Evolutionary conservation across 2,888 invertebrate species (phyloP), one percentile per base, ranked within the genome.

Genomic region (Panorpa germanica): DNA sequence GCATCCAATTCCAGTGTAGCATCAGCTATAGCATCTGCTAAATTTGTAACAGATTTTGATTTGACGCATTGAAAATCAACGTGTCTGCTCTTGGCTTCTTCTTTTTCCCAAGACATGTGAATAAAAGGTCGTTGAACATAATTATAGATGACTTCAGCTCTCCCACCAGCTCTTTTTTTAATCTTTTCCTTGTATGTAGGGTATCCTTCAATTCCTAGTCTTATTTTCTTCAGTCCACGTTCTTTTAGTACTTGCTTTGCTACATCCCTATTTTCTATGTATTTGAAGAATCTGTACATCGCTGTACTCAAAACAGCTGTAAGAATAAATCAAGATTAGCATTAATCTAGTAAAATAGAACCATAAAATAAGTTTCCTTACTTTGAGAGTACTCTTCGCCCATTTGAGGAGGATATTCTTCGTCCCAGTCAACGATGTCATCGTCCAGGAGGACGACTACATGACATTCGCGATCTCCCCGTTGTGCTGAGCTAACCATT

Each of bases 21-120:
- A 53, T 91, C 91, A 0, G 90, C 90, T 1, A 88, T 85, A 0
- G 90, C 91, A 45, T 91, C 91, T 0, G 91, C 90, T 37, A 96
- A 59, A 56, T 96, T 95, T 7, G 93, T 95, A 16, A 95, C 91
- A 0, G 91, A 91, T 49, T 96, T 95, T 3, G 90, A 91, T 55
- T 93, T 95, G 32, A 96, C 91, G 50, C 95, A 96, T 59, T 96
- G 88, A 48, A 96, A 99, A 54, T 99, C 98, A 0, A 99, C 98
- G 49, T 99, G 98, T 2, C 98, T 72, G 46, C 90, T 91, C 49
- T 95, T 93, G 0, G 95, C 96, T 46, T 99, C 98, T 47, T 99
- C 98, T 46, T 99, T 99, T 51, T 99, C 98, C 98, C 98, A 99
- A 0, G 91, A 91, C 83, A 91, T 90, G 48, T 95, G 91, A 31